phyloP scores from a whole-genome alignment of 92 coral and sea anemone genomes.

The Chrysogorgia sp. region DNA sequence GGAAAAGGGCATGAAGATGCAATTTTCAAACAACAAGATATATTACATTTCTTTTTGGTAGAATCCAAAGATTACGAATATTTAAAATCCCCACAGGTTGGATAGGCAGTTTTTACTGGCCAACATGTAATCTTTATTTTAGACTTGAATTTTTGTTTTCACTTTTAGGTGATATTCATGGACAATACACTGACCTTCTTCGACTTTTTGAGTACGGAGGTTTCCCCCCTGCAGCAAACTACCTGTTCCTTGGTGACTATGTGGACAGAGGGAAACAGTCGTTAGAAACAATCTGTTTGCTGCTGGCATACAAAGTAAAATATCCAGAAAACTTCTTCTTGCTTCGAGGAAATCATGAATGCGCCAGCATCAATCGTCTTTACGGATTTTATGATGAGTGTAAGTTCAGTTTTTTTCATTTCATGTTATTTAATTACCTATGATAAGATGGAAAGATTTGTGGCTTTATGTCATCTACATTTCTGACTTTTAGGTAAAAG shows the following conservation, averaged over 20 bases:
- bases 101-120: background rate
- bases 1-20: no score
- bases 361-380: constrained; percentile 98
- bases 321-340: constrained; percentile 98
- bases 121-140: background rate
- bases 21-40: no score
- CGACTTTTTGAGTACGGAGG: constrained; percentile 98
- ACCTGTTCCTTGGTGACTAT: constrained; percentile 95
- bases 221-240: constrained; percentile 98
- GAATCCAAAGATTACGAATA: no score
- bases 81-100: no score
- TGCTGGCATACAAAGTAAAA: constrained; percentile 96
- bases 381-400: constrained; percentile 99
- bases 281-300: constrained; percentile 90
- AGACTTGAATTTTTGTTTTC: background rate
- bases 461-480: no score
- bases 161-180: constrained; percentile 92
- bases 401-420: no score
- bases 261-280: constrained; percentile 99
- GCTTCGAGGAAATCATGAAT: constrained; percentile 98
- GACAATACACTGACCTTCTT: constrained; percentile 96
- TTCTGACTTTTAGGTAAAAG: constrained; percentile 98
- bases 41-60: no score
- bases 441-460: no score
- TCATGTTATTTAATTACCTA: no score